These are phyloP conservation scores for Vulpes ferrilata DNA, from an alignment of 2,113 vertebrate species.

Conservation along the genomic window DNA sequence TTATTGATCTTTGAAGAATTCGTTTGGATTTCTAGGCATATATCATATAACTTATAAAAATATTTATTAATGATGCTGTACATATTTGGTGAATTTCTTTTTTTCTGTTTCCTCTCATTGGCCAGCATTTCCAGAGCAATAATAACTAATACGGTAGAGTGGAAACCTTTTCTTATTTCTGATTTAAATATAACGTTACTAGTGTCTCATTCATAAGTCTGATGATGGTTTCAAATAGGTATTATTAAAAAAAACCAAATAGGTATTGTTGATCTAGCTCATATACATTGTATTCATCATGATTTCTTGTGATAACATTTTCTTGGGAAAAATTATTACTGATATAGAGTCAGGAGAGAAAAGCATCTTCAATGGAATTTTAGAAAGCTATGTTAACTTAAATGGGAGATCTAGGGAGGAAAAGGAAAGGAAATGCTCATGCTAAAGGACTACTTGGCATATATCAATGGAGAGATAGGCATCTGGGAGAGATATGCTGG, in stretches of 20 bases:
- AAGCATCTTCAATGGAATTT: background rate
- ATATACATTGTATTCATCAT: background rate
- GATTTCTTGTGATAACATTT: constrained; percentile 40
- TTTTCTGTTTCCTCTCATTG: background rate
- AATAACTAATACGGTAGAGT: background rate
- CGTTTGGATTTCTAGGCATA: background rate
- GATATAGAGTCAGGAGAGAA: background rate
- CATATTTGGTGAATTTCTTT: background rate
- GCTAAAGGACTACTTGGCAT: background rate
- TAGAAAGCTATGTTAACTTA: background rate
- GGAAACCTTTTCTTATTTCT: background rate
- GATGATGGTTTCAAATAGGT: background rate
- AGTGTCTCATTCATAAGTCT: background rate
- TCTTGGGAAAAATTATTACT: constrained; percentile 2
- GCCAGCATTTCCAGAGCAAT: constrained; percentile 3
- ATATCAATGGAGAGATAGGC: background rate
- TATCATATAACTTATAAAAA: background rate
- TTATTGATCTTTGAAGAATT: constrained; percentile 1
- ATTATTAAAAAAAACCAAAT: background rate
- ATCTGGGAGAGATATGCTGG: constrained; percentile 31
- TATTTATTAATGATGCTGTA: background rate
- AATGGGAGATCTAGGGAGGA: background rate
- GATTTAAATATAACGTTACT: background rate
- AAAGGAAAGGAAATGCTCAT: background rate
- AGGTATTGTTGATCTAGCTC: background rate